Conservation (phyloP, 1,140 invertebrate species). For the Magallana angulata region DNA sequence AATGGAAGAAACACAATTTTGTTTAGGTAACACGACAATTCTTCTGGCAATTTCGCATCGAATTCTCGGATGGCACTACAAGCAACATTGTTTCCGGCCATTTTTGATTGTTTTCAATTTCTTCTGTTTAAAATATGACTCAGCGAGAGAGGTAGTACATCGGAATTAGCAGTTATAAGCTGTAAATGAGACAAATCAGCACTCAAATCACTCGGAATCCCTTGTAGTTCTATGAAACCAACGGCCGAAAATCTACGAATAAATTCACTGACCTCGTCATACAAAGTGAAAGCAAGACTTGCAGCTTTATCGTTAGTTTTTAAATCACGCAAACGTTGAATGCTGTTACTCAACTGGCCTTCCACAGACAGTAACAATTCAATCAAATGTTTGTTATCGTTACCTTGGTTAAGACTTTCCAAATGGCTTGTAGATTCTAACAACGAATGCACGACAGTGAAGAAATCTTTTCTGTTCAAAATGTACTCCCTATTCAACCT, state of each 20-base stretch:
- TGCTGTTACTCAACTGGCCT: not conserved
- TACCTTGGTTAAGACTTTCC: not conserved
- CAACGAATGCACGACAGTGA: not conserved
- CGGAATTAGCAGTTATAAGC: not conserved
- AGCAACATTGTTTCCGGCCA: not conserved
- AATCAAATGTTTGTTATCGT: conserved; percentile 5
- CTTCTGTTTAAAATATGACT: not conserved
- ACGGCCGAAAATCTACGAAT: conserved; percentile 8
- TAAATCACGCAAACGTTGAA: not conserved
- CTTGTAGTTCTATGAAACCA: not conserved
- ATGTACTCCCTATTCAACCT: conserved; percentile 42
- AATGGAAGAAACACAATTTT: not conserved
- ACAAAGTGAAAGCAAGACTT: not conserved
- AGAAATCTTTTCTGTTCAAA: conserved; percentile 35
- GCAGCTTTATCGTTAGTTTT: not conserved
- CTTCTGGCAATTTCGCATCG: conserved; percentile 35
- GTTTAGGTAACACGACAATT: conserved; percentile 37
- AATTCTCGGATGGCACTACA: not conserved
- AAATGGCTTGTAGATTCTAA: not conserved
- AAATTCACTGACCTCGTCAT: conserved; percentile 11
- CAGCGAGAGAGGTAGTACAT: not conserved
- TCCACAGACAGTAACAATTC: not conserved
- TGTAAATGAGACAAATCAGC: conserved; percentile 5
- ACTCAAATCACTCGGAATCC: not conserved
- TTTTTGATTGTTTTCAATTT: not conserved